phyloP scores from a whole-genome alignment of 2,888 invertebrate species.

The Abrostola triplasia region DNA sequence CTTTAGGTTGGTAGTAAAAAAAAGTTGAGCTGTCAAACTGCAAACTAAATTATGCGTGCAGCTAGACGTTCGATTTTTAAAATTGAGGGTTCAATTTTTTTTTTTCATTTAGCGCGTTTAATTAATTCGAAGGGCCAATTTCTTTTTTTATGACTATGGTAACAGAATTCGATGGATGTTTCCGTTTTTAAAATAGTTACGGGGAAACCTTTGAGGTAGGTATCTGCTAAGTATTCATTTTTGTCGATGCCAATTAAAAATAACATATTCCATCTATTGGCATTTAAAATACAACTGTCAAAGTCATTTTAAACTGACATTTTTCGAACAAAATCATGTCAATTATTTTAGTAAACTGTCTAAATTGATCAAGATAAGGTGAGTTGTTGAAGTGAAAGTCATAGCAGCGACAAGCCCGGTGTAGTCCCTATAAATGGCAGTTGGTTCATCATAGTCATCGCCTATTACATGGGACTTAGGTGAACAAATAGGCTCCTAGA shows the following conservation, averaged over 20 bases:
- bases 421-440: too few species aligned
- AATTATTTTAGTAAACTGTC: conserved; percentile 1
- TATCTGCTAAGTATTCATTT: neutral
- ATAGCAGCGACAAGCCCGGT: too few species aligned
- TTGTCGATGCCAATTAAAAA: conserved; percentile 31
- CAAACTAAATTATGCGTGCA: conserved; percentile 47
- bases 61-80: conserved; percentile 73
- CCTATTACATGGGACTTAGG: too few species aligned
- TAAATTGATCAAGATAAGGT: neutral
- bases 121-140: conserved; percentile 44
- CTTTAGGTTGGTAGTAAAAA: conserved; percentile 19
- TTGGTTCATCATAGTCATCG: too few species aligned
- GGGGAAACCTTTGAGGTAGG: neutral
- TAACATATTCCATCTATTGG: conserved; percentile 23
- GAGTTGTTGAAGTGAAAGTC: too few species aligned
- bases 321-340: conserved; percentile 28
- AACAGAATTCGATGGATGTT: conserved; percentile 11
- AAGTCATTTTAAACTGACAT: conserved; percentile 13
- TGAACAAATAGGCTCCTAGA: too few species aligned
- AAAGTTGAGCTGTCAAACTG: conserved; percentile 23
- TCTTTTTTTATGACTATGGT: conserved; percentile 17
- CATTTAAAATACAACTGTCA: conserved; percentile 24
- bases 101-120: conserved; percentile 12
- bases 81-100: conserved; percentile 41
- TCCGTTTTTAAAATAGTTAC: conserved; percentile 11